Conservation (phyloP, 1,140 invertebrate species). For the Pseudomyrmex pallidus region DNA sequence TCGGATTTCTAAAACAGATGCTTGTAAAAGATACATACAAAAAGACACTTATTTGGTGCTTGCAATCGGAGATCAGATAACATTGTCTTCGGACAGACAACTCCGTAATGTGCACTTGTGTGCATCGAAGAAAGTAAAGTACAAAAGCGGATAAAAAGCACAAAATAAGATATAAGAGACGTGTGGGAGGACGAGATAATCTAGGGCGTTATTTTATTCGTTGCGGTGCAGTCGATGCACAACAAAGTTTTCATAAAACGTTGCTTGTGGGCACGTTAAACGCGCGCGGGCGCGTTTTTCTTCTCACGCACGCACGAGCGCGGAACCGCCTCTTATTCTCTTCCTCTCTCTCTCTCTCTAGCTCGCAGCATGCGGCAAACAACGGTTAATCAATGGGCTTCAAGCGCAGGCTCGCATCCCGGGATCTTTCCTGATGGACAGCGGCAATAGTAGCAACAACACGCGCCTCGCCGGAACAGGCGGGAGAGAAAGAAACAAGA, state of each 20-base stretch:
- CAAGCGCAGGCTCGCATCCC: constrained; percentile 81
- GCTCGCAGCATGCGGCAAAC: constrained; percentile 77
- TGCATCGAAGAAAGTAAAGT: too few species aligned
- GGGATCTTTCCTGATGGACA: constrained; percentile 84
- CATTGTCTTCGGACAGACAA: too few species aligned
- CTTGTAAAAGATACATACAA: too few species aligned
- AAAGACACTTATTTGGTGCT: too few species aligned
- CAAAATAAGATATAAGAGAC: background rate
- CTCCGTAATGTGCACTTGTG: too few species aligned
- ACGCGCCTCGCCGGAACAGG: background rate
- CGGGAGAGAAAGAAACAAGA: background rate
- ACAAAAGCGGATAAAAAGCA: background rate
- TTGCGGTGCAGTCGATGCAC: constrained; percentile 76
- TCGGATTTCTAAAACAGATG: too few species aligned
- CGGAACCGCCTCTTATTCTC: constrained; percentile 18
- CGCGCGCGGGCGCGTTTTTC: constrained; percentile 17
- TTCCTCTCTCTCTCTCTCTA: constrained; percentile 62
- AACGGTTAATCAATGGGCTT: constrained; percentile 85
- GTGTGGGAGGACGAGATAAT: constrained; percentile 10
- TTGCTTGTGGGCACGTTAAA: constrained; percentile 67
- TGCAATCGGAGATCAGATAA: too few species aligned
- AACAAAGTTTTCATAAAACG: constrained; percentile 81
- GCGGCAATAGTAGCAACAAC: constrained; percentile 76
- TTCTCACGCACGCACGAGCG: background rate
- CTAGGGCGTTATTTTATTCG: constrained; percentile 54